Conservation (phyloP, 1,140 invertebrate species). For the Drosophila sp. region DNA sequence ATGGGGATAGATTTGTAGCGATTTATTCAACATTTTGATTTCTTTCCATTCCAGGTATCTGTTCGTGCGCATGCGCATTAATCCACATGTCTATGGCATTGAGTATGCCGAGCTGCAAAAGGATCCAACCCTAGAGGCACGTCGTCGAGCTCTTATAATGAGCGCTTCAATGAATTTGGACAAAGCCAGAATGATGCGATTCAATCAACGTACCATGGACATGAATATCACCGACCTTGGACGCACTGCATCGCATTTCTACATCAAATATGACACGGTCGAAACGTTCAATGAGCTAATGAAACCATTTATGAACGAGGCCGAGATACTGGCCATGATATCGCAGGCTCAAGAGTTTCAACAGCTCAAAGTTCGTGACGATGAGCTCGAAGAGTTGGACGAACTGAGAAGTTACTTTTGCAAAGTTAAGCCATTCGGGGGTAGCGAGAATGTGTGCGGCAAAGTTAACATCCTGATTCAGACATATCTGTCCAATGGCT, state of each 20-base stretch:
- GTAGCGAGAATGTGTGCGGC: conserved; percentile 94
- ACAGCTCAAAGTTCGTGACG: conserved; percentile 97
- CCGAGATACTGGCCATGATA: conserved; percentile 94
- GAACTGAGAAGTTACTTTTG: conserved; percentile 88
- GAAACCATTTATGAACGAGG: conserved; percentile 92
- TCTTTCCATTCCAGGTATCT: conserved; percentile 86
- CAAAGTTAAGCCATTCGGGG: conserved; percentile 89
- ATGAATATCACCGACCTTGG: conserved; percentile 95
- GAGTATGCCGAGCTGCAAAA: conserved; percentile 88
- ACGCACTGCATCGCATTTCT: conserved; percentile 98
- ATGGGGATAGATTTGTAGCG: accelerated
- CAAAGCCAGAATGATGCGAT: conserved; percentile 97
- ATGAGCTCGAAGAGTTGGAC: conserved; percentile 96
- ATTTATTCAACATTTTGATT: background rate
- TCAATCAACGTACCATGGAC: conserved; percentile 92
- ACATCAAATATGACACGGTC: conserved; percentile 98
- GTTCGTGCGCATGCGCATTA: conserved; percentile 96
- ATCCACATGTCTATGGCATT: conserved; percentile 96
- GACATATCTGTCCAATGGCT: conserved; percentile 92
- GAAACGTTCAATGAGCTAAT: conserved; percentile 94
- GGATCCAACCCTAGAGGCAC: conserved; percentile 90
- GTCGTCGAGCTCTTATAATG: conserved; percentile 90
- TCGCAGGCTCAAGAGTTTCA: conserved; percentile 97
- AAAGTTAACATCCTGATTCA: conserved; percentile 98
- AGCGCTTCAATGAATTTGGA: conserved; percentile 93